These are phyloP conservation scores for Lophotriccus pileatus DNA, from an alignment of 2,797 vertebrate genomes.

Conservation along the genomic window DNA sequence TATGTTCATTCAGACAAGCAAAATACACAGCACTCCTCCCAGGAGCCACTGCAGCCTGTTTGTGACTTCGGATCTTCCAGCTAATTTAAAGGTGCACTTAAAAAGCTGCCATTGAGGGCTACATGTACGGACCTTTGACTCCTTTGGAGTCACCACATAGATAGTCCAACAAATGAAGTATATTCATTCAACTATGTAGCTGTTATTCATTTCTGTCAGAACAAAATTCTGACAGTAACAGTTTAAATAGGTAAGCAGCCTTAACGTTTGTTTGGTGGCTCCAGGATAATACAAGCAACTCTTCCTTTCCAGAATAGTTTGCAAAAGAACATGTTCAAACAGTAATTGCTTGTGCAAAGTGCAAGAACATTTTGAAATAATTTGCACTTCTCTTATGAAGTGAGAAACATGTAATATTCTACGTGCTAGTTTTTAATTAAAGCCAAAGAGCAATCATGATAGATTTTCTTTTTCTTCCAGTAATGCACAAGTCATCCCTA, in stretches of 20 bases:
- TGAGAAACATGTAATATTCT: not conserved
- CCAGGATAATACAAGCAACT: not conserved
- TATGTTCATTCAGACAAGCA: not conserved
- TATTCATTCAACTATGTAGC: not conserved
- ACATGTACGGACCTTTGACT: not conserved
- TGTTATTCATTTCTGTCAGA: not conserved
- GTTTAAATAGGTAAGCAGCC: not conserved
- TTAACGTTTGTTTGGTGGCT: not conserved
- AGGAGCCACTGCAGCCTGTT: not conserved
- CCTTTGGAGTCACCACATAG: not conserved
- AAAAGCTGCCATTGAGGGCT: not conserved
- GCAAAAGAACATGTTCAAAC: not conserved
- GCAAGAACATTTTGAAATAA: not conserved
- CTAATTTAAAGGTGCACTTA: not conserved
- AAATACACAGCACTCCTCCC: not conserved
- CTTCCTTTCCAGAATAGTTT: not conserved
- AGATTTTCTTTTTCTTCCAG: not conserved
- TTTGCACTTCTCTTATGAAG: not conserved
- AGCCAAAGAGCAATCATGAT: not conserved
- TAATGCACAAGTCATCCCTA: not conserved
- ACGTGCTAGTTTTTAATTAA: constrained; percentile 9
- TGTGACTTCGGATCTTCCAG: not conserved
- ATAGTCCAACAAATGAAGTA: not conserved
- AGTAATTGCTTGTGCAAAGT: not conserved
- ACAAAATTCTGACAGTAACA: not conserved